A percentile compares a stretch with the other conserved stretches of the same genome.
Conservation (phyloP, 1,140 invertebrate species). For the Drosophila paulistorum region DNA sequence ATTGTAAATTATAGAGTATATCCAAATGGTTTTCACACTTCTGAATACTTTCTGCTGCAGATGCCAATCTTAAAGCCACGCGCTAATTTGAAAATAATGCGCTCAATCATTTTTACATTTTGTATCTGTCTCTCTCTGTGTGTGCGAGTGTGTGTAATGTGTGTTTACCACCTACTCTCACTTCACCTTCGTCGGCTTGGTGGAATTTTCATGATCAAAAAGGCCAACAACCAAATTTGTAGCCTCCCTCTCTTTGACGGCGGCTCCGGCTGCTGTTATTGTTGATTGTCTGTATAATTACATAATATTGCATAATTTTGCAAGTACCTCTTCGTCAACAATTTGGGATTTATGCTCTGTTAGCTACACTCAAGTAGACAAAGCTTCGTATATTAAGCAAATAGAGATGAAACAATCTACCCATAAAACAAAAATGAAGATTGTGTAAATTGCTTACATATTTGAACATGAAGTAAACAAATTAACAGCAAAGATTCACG, state of each 20-base stretch:
- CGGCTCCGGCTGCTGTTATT: conserved; percentile 14
- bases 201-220: conserved; percentile 38
- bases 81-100: conserved; percentile 81
- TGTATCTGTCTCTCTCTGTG: conserved; percentile 11
- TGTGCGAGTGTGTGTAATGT: too few species aligned
- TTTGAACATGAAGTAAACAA: too few species aligned
- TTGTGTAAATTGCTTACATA: too few species aligned
- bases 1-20: conserved; percentile 4
- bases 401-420: not conserved
- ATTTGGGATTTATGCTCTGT: conserved; percentile 81
- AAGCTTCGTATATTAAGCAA: too few species aligned
- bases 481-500: too few species aligned
- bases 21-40: conserved; percentile 13
- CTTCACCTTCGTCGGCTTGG: conserved; percentile 33
- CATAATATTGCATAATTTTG: conserved; percentile 80
- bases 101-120: conserved; percentile 77
- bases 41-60: conserved; percentile 20
- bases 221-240: conserved; percentile 44
- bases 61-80: conserved; percentile 52
- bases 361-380: conserved; percentile 50
- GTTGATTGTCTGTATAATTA: conserved; percentile 79
- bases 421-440: not conserved
- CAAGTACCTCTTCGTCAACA: conserved; percentile 62
- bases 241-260: conserved; percentile 31
- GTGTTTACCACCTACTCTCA: not conserved